Percentiles rank a stretch among this genome's conserved stretches.
Conservation (phyloP, 2,888 invertebrate genomes). For the Stenichneumon culpator region DNA sequence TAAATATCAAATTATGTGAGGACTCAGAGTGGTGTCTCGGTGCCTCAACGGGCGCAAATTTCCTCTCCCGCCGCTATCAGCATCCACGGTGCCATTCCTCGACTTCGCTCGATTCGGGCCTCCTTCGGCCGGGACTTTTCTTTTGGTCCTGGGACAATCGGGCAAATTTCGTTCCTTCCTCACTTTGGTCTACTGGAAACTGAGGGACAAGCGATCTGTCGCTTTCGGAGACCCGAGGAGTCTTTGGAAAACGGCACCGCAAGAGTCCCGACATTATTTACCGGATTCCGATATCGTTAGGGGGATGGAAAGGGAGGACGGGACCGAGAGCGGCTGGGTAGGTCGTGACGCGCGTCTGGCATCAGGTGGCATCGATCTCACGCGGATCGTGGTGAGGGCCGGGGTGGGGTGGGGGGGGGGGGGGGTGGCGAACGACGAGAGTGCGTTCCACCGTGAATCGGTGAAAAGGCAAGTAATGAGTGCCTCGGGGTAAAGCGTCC, state of each 20-base stretch:
- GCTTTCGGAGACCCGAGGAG: background rate
- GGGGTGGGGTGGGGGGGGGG: background rate
- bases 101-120: background rate
- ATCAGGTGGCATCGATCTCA: conserved; percentile 52
- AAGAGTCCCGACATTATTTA: conserved; percentile 41
- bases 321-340: background rate
- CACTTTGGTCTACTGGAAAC: too few species aligned
- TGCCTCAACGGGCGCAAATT: conserved; percentile 36
- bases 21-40: conserved; percentile 71
- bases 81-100: conserved; percentile 40
- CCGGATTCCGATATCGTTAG: conserved; percentile 48
- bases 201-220: too few species aligned
- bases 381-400: conserved; percentile 1
- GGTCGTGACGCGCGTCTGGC: background rate
- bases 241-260: background rate
- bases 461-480: conserved; percentile 72
- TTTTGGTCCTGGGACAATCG: conserved; percentile 26
- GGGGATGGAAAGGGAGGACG: background rate
- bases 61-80: conserved; percentile 63
- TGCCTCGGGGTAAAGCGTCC: conserved; percentile 64
- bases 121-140: background rate
- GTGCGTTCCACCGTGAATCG: conserved; percentile 57
- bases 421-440: conserved; percentile 18
- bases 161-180: background rate
- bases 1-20: conserved; percentile 81